A percentile compares a stretch with the other conserved stretches of the same genome.
These are phyloP conservation scores for Formica selysi DNA, from an alignment of 1,140 invertebrate species.

Conservation along the genomic window DNA sequence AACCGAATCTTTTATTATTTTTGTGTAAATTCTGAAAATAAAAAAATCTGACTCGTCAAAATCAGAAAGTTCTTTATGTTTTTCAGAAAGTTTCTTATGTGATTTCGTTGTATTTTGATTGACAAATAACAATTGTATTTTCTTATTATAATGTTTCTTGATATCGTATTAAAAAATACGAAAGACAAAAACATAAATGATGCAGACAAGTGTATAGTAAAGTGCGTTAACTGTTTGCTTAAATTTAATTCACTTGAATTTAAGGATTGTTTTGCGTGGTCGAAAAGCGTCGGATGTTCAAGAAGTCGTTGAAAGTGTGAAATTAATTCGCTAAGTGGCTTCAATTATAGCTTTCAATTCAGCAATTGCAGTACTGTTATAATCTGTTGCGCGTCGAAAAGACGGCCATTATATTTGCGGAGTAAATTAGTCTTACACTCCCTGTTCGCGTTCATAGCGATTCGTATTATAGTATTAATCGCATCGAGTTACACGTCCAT, in stretches of 20 bases:
- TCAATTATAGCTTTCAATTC: slow-evolving; percentile 35
- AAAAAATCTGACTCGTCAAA: neutral
- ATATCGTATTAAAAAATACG: neutral
- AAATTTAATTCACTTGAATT: slow-evolving; percentile 16
- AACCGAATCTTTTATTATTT: neutral
- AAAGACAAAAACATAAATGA: neutral
- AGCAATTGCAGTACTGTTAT: slow-evolving; percentile 11
- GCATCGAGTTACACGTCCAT: neutral
- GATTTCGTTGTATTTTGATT: no score
- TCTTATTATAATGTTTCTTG: neutral
- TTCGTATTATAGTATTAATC: neutral
- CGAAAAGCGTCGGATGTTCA: slow-evolving; percentile 5
- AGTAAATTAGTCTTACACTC: slow-evolving; percentile 36
- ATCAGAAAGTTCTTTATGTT: neutral
- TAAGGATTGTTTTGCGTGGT: slow-evolving; percentile 35
- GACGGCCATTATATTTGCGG: slow-evolving; percentile 3
- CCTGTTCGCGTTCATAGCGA: neutral
- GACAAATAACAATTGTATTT: neutral
- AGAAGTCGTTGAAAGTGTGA: slow-evolving; percentile 17
- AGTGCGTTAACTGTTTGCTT: neutral
- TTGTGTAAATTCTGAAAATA: neutral
- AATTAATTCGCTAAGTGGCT: slow-evolving; percentile 64
- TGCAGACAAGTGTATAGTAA: neutral
- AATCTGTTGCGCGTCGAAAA: slow-evolving; percentile 41
- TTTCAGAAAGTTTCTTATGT: neutral